Base-by-base conservation (phyloP, 1,140 invertebrate species). In the Melitaea cinxia region DNA sequence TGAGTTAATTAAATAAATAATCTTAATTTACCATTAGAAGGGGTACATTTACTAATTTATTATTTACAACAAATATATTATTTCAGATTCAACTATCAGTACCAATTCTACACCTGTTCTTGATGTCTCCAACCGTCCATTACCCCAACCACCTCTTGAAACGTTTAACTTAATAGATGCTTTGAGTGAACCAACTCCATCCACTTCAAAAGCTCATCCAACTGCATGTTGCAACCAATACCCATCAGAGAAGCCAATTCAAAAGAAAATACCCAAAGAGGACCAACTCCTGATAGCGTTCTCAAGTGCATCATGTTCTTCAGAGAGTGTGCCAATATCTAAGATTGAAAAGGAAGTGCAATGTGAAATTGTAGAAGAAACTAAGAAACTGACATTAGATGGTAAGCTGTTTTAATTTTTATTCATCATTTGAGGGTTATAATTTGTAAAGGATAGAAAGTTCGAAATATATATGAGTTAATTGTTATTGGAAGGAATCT, bases 221-320 rank as follows among this genome's bases (percentile, higher is more conserved):
- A 78, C 28, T 17, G 24, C 9, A 19, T 50, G 30, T 26, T 57
- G n/a, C 15, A 52, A 45, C n/a, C 23, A 57, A 37, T 78, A 72
- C 24, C 77, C 74, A 1, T 33, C 72, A 14, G 73, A 79, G 26
- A 78, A 72, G 60, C 72, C 66, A 0, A 62, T 66, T n/a, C 61
- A 47, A 19, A 69, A 53, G 10, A 82, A 77, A 37, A 52, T 68
- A 5, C 70, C 72, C 0, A 83, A 78, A 56, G 58, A 72, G 24
- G 78, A 88, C 1, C 77, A 86, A 39, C 14, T 68, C 0, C 62
- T 88, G 2, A 88, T 88, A 50, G 71, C 64, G 0, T 88, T 88
- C 56, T 88, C 85, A 0, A 88, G 83, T 50, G 52, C 73, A 2
- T 85, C 83, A 0, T 78, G 72, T 17, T 88, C 85, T 0, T 70